These are phyloP conservation scores for Orchesella flavescens DNA, from an alignment of 2,888 invertebrate species.

Conservation along the genomic window DNA sequence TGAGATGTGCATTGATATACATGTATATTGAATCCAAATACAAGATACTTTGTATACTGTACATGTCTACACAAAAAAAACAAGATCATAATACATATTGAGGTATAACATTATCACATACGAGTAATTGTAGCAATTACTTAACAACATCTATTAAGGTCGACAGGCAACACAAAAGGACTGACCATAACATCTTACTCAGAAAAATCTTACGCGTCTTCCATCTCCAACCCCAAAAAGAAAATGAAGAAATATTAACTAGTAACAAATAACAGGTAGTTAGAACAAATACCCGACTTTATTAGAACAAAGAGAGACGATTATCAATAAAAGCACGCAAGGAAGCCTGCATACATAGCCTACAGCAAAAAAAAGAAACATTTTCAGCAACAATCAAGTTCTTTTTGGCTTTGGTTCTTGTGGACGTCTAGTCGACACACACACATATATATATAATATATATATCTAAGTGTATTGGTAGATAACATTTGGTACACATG, in stretches of 20 bases:
- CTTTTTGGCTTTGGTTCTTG: background rate
- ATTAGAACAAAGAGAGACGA: slow-evolving; percentile 47
- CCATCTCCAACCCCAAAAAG: slow-evolving; percentile 30
- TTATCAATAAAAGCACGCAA: slow-evolving; percentile 56
- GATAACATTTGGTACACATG: background rate
- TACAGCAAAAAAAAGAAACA: slow-evolving; percentile 8
- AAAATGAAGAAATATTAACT: slow-evolving; percentile 51
- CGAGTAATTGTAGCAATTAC: slow-evolving; percentile 63
- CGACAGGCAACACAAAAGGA: slow-evolving; percentile 45
- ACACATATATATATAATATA: too few relatives aligned
- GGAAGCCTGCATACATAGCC: slow-evolving; percentile 25
- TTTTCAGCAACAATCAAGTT: slow-evolving; percentile 15
- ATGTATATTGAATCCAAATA: too few relatives aligned
- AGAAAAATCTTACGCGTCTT: slow-evolving; percentile 22
- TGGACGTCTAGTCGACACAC: background rate
- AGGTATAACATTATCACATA: slow-evolving; percentile 21
- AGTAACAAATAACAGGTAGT: slow-evolving; percentile 64
- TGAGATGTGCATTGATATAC: too few relatives aligned
- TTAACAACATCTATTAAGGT: slow-evolving; percentile 60
- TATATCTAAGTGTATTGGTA: too few relatives aligned
- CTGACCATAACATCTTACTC: slow-evolving; percentile 55
- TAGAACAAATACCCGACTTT: slow-evolving; percentile 55
- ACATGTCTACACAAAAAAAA: too few relatives aligned
- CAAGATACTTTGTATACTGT: too few relatives aligned
- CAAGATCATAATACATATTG: too few relatives aligned